These are phyloP conservation scores for Dasyprocta punctata DNA, from an alignment of 2,113 vertebrate species.

Conservation along the genomic window DNA sequence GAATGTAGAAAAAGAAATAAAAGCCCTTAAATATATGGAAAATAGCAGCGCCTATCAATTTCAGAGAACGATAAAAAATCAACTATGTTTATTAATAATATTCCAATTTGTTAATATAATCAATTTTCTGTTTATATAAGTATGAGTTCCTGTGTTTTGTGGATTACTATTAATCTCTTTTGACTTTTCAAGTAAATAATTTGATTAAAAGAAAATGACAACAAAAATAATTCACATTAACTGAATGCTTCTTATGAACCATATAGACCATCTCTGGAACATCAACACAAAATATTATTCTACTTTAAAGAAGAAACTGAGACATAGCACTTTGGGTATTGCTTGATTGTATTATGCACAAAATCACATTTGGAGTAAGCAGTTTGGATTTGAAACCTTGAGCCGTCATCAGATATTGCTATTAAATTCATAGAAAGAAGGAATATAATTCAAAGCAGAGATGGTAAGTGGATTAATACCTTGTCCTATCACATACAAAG, in stretches of 20 bases:
- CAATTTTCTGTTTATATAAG: background rate
- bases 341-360: background rate
- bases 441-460: conserved; percentile 65
- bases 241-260: background rate
- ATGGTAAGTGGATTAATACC: conserved; percentile 73
- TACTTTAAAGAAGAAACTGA: background rate
- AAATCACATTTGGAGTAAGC: background rate
- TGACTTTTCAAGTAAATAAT: conserved; percentile 56
- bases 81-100: background rate
- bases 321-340: background rate
- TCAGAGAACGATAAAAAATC: background rate
- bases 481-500: conserved; percentile 70
- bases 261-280: background rate
- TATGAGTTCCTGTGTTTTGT: background rate
- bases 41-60: conserved; percentile 54
- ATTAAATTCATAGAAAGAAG: conserved; percentile 39
- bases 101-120: background rate
- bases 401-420: conserved; percentile 35
- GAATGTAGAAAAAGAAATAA: background rate
- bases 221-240: background rate
- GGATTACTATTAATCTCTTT: background rate
- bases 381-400: background rate
- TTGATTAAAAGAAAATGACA: background rate
- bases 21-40: conserved; percentile 21
- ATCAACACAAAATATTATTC: background rate